Evolutionary conservation across 2,113 vertebrate species (phyloP).

Genomic region (Dasyprocta punctata): DNA sequence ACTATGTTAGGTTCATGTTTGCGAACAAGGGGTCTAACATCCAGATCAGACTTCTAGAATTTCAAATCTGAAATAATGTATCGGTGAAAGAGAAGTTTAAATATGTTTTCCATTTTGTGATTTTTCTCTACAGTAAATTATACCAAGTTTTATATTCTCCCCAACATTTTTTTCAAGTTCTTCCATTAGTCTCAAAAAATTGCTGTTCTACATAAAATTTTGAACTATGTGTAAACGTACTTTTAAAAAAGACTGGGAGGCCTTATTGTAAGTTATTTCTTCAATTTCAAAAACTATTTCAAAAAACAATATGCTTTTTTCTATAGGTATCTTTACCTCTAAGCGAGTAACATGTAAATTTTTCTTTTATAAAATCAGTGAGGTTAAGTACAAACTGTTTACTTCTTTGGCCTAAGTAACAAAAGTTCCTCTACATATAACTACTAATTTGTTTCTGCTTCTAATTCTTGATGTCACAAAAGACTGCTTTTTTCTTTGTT

Average conservation of each 20-base stretch:
- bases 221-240: conserved; percentile 68
- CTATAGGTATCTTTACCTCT: conserved; percentile 7
- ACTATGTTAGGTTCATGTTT: conserved; percentile 71
- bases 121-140: conserved; percentile 81
- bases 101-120: conserved; percentile 81
- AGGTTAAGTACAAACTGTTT: conserved; percentile 10
- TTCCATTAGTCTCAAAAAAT: conserved; percentile 76
- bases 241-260: conserved; percentile 13
- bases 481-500: neutral
- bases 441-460: conserved; percentile 35
- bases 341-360: conserved; percentile 39
- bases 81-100: conserved; percentile 75
- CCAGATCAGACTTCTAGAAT: conserved; percentile 79
- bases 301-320: conserved; percentile 55
- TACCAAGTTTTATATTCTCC: conserved; percentile 77
- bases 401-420: conserved; percentile 43
- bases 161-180: conserved; percentile 75
- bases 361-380: conserved; percentile 52
- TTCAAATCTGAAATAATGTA: conserved; percentile 75
- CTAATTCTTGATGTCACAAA: conserved; percentile 15
- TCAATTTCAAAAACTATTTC: conserved; percentile 61
- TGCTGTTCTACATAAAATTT: conserved; percentile 69
- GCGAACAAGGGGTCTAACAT: conserved; percentile 71
- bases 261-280: conserved; percentile 54
- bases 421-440: conserved; percentile 1